Base-by-base conservation (phyloP, 2,888 invertebrate species). In the Brachyptera risi region DNA sequence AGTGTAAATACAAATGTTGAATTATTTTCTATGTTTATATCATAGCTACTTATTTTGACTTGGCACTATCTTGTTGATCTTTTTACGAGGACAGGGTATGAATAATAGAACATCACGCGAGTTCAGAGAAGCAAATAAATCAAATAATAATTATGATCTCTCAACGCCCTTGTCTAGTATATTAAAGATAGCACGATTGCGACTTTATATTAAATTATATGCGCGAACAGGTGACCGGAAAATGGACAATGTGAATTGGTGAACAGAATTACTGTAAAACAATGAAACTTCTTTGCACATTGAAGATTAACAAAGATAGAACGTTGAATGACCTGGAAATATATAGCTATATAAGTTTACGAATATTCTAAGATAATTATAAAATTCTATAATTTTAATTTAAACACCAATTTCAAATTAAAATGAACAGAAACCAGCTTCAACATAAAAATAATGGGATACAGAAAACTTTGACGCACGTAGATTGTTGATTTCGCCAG, bases 131-230 rank as follows among this genome's bases (percentile, higher is more conserved):
- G 31, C 26, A 51, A 54, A 54, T 54, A 54, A 54, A 54, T 54
- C 54, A 54, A 54, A 35, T 54, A 37, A 54, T 54, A 54, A 54
- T 54, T 54, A 54, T 54, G 54, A 54, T 54, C 54, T 54, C 24
- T 54, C 54, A 54, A 54, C 54, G 54, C 54, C 54, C 54, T 54
- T 54, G 54, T 35, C 35, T 17, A 37, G 54, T 19, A 19, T 19
- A n/a, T n/a, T n/a, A 4, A 3, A 21, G 54, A 54, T 54, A 37
- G 13, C 19, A 15, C 54, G 54, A 54, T 54, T 51, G 35, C 9
- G 54, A 19, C 54, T 51, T 26, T 17, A 50, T 13, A 13, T 15
- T 15, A 21, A 7, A 47, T 21, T 47, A 21, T 21, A 21, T 24
- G 21, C 27, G 27, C 19, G 19, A 19, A 23, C 54, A 54, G 54